These are phyloP conservation scores for Spea hammondii DNA, from an alignment of 2,797 vertebrate species.

Conservation along the genomic window DNA sequence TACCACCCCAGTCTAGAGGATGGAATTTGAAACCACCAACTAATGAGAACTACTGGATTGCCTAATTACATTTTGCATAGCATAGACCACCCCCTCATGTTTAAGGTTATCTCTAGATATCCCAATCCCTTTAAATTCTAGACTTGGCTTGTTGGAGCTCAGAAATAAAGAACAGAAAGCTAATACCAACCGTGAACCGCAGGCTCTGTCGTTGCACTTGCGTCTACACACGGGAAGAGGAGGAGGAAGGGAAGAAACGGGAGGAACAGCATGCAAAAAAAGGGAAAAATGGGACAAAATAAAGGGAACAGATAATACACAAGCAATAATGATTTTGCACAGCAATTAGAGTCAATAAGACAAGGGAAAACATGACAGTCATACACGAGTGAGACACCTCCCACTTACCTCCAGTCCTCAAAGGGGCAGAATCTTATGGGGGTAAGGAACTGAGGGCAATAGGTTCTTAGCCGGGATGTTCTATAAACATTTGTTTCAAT, in stretches of 20 bases:
- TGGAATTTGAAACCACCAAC: background rate
- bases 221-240: conserved; percentile 96
- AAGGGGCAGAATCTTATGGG: conserved; percentile 38
- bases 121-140: conserved; percentile 56
- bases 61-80: too few relatives aligned
- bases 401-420: conserved; percentile 49
- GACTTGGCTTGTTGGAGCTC: conserved; percentile 74
- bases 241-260: conserved; percentile 93
- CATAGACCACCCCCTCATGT: background rate
- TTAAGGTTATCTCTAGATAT: too few relatives aligned
- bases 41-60: background rate
- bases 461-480: background rate
- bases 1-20: too few relatives aligned
- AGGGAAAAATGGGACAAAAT: conserved; percentile 80
- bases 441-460: conserved; percentile 40
- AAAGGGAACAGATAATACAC: conserved; percentile 84
- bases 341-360: conserved; percentile 55
- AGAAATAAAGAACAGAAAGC: conserved; percentile 77
- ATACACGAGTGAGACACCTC: conserved; percentile 51
- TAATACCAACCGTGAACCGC: conserved; percentile 99
- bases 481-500: background rate
- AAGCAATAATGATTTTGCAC: conserved; percentile 64
- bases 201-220: conserved; percentile 95
- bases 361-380: conserved; percentile 56
- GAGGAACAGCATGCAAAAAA: conserved; percentile 98